Base-by-base conservation (phyloP, 2,113 vertebrate genomes). In the Albula glossodonta region DNA sequence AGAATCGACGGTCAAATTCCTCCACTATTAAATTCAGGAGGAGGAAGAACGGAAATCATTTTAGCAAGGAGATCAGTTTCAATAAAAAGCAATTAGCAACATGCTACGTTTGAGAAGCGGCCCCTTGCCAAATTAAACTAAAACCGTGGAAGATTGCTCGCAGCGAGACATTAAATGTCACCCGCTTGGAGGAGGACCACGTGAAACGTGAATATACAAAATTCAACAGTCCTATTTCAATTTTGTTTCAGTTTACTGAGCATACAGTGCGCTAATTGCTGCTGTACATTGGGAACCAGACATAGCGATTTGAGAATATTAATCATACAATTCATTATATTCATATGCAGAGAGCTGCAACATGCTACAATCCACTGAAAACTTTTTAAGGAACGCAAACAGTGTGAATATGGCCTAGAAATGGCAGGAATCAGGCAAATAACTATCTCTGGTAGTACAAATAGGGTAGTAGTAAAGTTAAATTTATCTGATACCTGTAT, bases 101-200 rank as follows among this genome's bases (percentile, higher is more conserved):
- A 92, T 91, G 89, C 91, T 92, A 91, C 90, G 93, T 90, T 90
- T 92, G 41, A 17, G 78, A 80, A 80, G 25, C 90, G 88, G 88
- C 90, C 92, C 91, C 90, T 41, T 90, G 78, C 48, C 1, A 94
- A 93, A 95, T 95, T 93, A 89, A 94, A 95, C 95, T 93, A 41
- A 95, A 91, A 88, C 89, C 88, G 90, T 90, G 90, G 57, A 88
- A 93, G 91, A 94, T 92, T 93, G 92, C 90, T 93, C 81, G 83
- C 82, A 86, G 86, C 90, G 90, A 94, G 93, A 92, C 94, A 94
- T 94, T 91, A 95, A 94, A 95, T 93, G 93, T 94, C 94, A 95
- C 90, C 90, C 89, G 90, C 89, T 88, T 90, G 89, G 88, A 92
- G 90, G 84, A 80, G 89, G 93, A 92, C 95, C 94, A 95, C 94